Base-by-base conservation (phyloP, 1,140 invertebrate genomes). In the Penaeus vannamei region DNA sequence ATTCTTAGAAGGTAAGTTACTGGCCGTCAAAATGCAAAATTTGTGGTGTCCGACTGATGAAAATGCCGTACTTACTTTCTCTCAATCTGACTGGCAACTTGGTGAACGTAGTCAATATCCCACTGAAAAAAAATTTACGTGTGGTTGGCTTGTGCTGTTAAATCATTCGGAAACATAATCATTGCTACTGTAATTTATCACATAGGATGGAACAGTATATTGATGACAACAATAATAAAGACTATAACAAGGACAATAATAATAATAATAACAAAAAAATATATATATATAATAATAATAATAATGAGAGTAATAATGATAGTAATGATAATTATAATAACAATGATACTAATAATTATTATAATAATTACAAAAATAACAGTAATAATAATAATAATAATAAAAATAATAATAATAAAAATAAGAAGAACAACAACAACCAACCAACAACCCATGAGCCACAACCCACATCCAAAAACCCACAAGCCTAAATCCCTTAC, bases 101-200 rank as follows among this genome's bases (percentile, higher is more conserved):
- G 86, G 19, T 23, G 69, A 0, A 94, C 91, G 92, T 94, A 93
- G 42, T 92, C 91, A 42, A 91, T 66, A 90, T 94, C 92, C 66
- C 92, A 93, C 93, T 94, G 87, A 62, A 92, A 92, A 82, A 91
- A 91, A 81, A 91, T 89, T 53, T 53, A 12, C 53, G 14, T 14
- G 17, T 5, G 53, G 12, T 53, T 53, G 14, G 53, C 17, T 7
- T 42, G 36, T 42, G 36, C 8, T 4, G 36, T 7, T 42, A 42
- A 42, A 42, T 42, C 8, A 5, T 42, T 42, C 8, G 36, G 8
- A 42, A 42, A 42, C 8, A 42, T 42, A 42, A 5, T 7, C 8
- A 7, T 42, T 42, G n/a, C 62, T n/a, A n/a, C n/a, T 19, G n/a
- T 64, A 64, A 64, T 64, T 64, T 64, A 64, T 64, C n/a, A 64